Base-by-base conservation (phyloP, 2,797 vertebrate genomes). In the Cossypha polioptera region DNA sequence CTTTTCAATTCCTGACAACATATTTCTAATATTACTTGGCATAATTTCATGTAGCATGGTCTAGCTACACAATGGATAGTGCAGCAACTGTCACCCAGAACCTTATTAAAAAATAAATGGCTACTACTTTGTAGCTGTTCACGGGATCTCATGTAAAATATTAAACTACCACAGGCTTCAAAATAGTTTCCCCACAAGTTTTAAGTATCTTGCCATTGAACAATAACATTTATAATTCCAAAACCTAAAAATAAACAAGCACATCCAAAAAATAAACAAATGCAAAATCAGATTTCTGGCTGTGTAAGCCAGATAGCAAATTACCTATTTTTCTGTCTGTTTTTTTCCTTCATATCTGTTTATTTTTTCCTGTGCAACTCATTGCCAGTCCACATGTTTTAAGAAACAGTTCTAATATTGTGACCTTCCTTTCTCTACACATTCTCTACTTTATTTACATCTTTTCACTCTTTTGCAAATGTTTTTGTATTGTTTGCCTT, bases 211-310 rank as follows among this genome's bases (percentile, higher is more conserved):
- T 87, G 20, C 9, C 25, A 50, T 31, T 81, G 28, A 86, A 50
- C 8, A 77, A n/a, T 33, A 80, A 85, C 7, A 74, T 69, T 71
- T 68, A 36, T 43, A 66, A 67, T 59, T 90, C 53, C 58, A 51
- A 87, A 95, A 36, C 13, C 7, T 58, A 88, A 92, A 94, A 95
- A 57, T 31, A 81, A 85, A 84, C 48, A 92, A 78, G 28, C 11
- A 67, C 10, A 74, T 68, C 38, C 7, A 66, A 71, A 61, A 76
- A 86, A 51, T 17, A 93, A 90, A 68, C 19, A 81, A 74, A 59
- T 31, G 11, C 12, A 88, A 94, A 92, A 92, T 66, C 55, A 78
- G 15, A 55, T 78, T 73, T 80, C 38, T 63, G 51, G 17, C 21
- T 69, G 29, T n/a, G 15, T 43, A 20, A 93, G 21, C 28, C 51